Base-by-base conservation (phyloP, 2,888 invertebrate genomes). In the Cataglyphis cursor region DNA sequence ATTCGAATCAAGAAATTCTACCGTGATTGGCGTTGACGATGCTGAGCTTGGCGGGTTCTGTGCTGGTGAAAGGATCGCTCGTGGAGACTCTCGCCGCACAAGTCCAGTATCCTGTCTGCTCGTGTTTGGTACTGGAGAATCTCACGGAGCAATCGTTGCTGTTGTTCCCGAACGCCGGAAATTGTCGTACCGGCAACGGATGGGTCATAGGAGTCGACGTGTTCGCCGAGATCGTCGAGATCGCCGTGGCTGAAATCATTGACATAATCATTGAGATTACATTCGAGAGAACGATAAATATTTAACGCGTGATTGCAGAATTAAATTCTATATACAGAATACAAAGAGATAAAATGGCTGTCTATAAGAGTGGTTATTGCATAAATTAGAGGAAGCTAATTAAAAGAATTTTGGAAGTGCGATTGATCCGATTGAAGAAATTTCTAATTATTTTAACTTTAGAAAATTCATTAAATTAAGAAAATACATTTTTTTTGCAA, bases 111-210 rank as follows among this genome's bases (percentile, higher is more conserved):
- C 95, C 95, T 83, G 93, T 93, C 85, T 95, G 94, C 83, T 95
- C 94, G 85, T 94, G 91, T 87, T 93, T 93, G 65, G 93, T 92
- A 85, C 93, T 94, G 38, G 93, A 93, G 88, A 95, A 94, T 87
- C 94, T 89, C 35, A 95, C 94, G 74, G 94, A 95, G 90, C 95
- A 95, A 85, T 95, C 94, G 88, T 94, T 94, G 85, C 93, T 94
- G 82, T 93, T 92, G 86, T 94, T 94, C 48, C 95, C 95, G 86
- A 94, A 95, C 48, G 95, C 94, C 74, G 94, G 91, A 89, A 95
- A 95, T 82, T 92, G 90, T 81, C 93, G 92, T 44, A 95, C 93
- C 28, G 94, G 92, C 38, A 95, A 83, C 70, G 94, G 91, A 65
- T 91, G 91, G 21, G 91, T 89, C 24, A 90, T 88, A 72, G 91